These are phyloP conservation scores for Acleris cristana DNA, from an alignment of 2,888 invertebrate genomes.

Conservation along the genomic window DNA sequence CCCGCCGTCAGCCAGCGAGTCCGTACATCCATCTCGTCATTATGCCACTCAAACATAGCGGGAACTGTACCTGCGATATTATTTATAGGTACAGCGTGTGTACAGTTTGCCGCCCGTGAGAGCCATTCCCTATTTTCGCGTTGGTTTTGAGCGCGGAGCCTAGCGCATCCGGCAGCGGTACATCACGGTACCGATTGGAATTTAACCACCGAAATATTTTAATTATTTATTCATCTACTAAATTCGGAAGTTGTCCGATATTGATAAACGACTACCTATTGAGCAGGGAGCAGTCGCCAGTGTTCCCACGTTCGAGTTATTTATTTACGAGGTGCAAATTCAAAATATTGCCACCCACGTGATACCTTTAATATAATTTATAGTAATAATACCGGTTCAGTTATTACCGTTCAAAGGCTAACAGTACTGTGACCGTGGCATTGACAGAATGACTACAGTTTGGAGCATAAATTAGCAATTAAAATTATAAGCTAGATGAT, in stretches of 20 bases:
- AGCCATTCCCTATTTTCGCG: too few relatives aligned
- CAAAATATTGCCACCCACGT: conserved; percentile 12
- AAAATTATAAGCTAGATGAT: conserved; percentile 25
- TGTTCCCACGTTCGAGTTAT: conserved; percentile 33
- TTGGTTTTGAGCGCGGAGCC: too few relatives aligned
- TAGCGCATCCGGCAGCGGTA: too few relatives aligned
- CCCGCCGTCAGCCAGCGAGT: conserved; percentile 3
- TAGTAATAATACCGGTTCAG: conserved; percentile 9
- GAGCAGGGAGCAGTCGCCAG: background rate
- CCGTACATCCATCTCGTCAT: conserved; percentile 1
- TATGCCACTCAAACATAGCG: conserved; percentile 21
- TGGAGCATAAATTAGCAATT: conserved; percentile 45
- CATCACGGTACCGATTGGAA: too few relatives aligned
- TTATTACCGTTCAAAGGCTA: conserved; percentile 30
- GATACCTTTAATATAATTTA: conserved; percentile 8
- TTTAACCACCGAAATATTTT: too few relatives aligned
- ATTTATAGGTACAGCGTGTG: too few relatives aligned
- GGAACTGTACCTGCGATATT: background rate
- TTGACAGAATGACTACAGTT: conserved; percentile 44
- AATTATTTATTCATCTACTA: background rate
- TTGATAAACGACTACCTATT: background rate
- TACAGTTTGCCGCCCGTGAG: too few relatives aligned
- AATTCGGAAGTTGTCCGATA: conserved; percentile 40
- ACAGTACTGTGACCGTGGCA: conserved; percentile 45
- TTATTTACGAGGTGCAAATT: conserved; percentile 24